A percentile compares a stretch with the other conserved stretches of the same genome.
Evolutionary conservation across 2,113 vertebrate species (phyloP).

Genomic region (Phocoena phocoena): DNA sequence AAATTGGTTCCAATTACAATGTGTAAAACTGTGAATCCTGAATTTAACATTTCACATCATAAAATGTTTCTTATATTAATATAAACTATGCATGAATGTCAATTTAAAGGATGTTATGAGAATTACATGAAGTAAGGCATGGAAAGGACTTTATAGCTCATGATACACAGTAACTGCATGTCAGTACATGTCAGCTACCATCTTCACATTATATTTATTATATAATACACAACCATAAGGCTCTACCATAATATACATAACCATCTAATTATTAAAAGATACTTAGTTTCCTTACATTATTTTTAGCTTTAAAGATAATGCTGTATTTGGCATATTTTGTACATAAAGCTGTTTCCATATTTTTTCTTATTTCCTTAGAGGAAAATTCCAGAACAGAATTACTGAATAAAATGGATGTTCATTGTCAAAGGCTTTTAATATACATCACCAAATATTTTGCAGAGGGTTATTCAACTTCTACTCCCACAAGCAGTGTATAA

Average conservation of each 20-base stretch:
- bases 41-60: background rate
- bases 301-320: slow-evolving; percentile 34
- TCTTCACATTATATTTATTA: background rate
- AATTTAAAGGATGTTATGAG: background rate
- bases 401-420: background rate
- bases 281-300: background rate
- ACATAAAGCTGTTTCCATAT: background rate
- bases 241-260: background rate
- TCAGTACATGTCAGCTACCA: background rate
- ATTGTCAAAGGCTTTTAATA: background rate
- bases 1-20: background rate
- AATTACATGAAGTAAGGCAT: background rate
- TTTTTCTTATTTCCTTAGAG: slow-evolving; percentile 7
- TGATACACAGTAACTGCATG: background rate
- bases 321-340: background rate
- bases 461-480: background rate
- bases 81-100: background rate
- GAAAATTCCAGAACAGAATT: slow-evolving; percentile 6
- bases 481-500: background rate
- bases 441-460: background rate
- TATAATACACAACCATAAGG: background rate
- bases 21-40: background rate
- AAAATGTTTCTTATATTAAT: background rate
- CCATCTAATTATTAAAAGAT: background rate
- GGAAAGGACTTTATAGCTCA: background rate